These are phyloP conservation scores for Pseudomugil tenellus DNA, from an alignment of 2,797 vertebrate genomes.

Conservation along the genomic window DNA sequence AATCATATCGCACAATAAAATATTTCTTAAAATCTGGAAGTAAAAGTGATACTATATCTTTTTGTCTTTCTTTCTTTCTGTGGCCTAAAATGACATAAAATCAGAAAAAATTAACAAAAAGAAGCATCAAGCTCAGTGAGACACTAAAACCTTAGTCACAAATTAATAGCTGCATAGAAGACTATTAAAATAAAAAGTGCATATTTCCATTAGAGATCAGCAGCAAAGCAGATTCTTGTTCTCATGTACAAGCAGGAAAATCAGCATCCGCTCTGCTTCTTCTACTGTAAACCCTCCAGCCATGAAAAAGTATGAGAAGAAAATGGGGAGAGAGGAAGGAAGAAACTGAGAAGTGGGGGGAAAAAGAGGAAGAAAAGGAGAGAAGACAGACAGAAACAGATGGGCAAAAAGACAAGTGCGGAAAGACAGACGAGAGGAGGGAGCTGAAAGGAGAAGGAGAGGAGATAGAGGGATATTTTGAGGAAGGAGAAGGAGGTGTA, in stretches of 20 bases:
- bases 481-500: constrained; percentile 66
- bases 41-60: constrained; percentile 14
- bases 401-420: constrained; percentile 72
- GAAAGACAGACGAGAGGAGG: constrained; percentile 73
- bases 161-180: neutral
- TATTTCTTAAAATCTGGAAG: neutral
- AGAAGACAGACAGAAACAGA: constrained; percentile 70
- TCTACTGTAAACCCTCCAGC: constrained; percentile 65
- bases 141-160: constrained; percentile 22
- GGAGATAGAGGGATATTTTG: constrained; percentile 58
- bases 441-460: constrained; percentile 64
- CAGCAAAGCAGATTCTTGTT: constrained; percentile 21
- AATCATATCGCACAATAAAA: constrained; percentile 1
- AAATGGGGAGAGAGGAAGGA: constrained; percentile 71
- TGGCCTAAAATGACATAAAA: constrained; percentile 7
- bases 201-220: constrained; percentile 18
- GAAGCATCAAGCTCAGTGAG: neutral
- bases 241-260: constrained; percentile 46
- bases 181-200: constrained; percentile 11
- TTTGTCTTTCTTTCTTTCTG: neutral
- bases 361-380: constrained; percentile 72
- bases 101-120: constrained; percentile 4
- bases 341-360: constrained; percentile 70
- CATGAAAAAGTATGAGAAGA: constrained; percentile 33
- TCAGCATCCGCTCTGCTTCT: constrained; percentile 61